Conservation (phyloP, 2,888 invertebrate genomes). For the Cetonia aurata region DNA sequence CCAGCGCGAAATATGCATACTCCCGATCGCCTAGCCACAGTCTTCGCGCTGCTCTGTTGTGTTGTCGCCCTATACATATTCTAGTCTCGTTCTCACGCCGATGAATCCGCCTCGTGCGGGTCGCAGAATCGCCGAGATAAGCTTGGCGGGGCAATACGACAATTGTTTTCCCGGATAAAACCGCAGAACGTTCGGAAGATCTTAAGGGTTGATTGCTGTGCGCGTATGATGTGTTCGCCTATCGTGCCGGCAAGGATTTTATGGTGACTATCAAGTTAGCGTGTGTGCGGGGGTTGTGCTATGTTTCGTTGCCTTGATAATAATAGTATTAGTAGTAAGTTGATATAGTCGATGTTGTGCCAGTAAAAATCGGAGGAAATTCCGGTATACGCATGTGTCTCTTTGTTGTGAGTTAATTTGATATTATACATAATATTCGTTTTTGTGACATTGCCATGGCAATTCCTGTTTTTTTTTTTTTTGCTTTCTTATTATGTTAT, state of each 20-base stretch:
- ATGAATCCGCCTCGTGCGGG: not conserved
- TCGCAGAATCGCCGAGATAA: constrained; percentile 1
- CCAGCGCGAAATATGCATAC: no score
- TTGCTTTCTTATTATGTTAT: no score
- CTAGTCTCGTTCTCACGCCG: not conserved
- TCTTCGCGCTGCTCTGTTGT: no score
- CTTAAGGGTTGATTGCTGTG: no score
- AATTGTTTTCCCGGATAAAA: no score
- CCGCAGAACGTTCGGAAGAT: no score
- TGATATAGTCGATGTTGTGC: not conserved
- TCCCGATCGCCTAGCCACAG: not conserved
- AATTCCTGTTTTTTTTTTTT: no score
- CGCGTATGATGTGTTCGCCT: constrained; percentile 15
- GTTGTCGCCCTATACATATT: no score
- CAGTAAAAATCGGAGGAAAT: not conserved
- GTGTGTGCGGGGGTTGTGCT: not conserved
- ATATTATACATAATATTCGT: no score
- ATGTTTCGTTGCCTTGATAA: constrained; percentile 28
- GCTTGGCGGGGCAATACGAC: not conserved
- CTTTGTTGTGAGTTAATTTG: not conserved
- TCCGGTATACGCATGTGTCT: not conserved
- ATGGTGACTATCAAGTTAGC: constrained; percentile 23
- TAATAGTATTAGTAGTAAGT: not conserved
- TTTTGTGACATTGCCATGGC: no score
- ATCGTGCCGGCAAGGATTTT: constrained; percentile 5